Percentiles rank a stretch among this genome's conserved stretches.
phyloP scores from a whole-genome alignment of 2,888 invertebrate genomes.

The Nephrotoma flavescens region DNA sequence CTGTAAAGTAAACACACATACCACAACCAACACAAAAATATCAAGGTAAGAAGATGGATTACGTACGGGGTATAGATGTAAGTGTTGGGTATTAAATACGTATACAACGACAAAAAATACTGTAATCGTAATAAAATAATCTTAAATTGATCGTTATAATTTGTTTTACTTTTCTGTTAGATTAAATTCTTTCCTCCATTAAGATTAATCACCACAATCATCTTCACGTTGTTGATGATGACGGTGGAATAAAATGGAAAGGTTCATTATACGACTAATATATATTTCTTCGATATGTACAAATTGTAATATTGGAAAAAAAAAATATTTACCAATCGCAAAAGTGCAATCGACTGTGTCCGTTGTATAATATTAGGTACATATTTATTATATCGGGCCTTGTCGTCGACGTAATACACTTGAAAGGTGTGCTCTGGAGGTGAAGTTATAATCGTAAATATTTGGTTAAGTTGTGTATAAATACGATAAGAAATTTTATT shows the following conservation, averaged over 20 bases:
- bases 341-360: background rate
- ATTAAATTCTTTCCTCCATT: background rate
- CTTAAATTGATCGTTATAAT: background rate
- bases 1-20: background rate
- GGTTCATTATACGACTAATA: background rate
- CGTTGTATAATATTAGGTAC: background rate
- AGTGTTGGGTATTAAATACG: background rate
- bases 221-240: background rate
- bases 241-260: background rate
- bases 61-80: background rate
- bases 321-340: background rate
- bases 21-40: background rate
- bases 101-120: background rate
- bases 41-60: background rate
- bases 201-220: background rate
- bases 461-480: background rate
- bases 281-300: background rate
- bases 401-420: background rate
- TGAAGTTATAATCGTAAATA: background rate
- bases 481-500: background rate
- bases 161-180: background rate
- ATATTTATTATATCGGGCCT: background rate
- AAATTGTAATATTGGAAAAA: background rate
- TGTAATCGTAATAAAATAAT: background rate
- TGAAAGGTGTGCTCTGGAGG: background rate